Conservation (phyloP, 2,888 invertebrate species). For the Strigamia maritima region DNA sequence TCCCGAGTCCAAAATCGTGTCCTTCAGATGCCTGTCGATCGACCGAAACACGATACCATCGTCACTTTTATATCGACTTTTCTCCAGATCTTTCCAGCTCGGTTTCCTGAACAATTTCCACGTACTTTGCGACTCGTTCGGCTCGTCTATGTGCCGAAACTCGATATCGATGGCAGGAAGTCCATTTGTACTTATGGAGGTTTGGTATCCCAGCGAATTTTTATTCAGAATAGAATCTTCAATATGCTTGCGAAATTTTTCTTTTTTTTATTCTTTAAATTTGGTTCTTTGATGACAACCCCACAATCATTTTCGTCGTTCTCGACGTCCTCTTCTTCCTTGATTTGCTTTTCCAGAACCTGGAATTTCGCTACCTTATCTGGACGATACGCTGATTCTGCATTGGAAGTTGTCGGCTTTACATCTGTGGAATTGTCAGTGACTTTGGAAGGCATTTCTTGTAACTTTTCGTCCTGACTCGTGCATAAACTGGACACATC, state of each 20-base stretch:
- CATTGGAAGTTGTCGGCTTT: not conserved
- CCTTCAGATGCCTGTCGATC: not conserved
- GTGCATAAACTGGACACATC: not conserved
- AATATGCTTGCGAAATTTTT: not conserved
- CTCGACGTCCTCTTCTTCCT: not conserved
- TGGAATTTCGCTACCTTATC: not conserved
- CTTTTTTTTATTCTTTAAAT: not conserved
- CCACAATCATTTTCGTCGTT: not conserved
- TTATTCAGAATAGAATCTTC: not conserved
- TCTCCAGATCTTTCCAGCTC: not conserved
- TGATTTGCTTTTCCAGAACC: not conserved
- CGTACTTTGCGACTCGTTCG: not conserved
- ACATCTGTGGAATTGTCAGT: not conserved
- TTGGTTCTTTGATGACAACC: not conserved
- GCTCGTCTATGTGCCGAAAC: not conserved
- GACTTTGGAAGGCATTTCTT: not conserved
- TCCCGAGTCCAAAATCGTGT: not conserved
- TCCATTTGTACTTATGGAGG: not conserved
- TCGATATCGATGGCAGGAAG: not conserved
- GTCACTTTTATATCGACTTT: not conserved
- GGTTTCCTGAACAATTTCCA: not conserved
- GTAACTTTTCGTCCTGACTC: not conserved
- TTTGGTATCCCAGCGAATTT: not conserved
- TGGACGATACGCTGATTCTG: not conserved
- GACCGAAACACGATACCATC: not conserved